Conservation (phyloP, 2,888 invertebrate species). For the Drosophila longiperda region DNA sequence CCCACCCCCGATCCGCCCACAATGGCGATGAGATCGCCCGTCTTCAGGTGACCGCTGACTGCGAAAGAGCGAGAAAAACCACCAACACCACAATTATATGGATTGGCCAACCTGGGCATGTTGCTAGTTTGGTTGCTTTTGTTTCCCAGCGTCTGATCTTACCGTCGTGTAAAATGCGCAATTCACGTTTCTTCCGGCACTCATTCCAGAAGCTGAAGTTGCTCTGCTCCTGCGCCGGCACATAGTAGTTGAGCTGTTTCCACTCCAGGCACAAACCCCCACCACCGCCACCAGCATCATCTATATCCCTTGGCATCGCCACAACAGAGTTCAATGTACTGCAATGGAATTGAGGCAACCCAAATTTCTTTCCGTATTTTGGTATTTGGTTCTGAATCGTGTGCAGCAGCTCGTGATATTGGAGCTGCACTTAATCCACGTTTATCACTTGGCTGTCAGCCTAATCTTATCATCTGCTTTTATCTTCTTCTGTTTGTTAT, state of each 20-base stretch:
- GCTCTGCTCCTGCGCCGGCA: conserved; percentile 81
- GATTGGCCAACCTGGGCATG: conserved; percentile 8
- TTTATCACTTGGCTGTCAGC: conserved; percentile 28
- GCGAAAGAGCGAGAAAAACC: conserved; percentile 40
- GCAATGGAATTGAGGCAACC: neutral
- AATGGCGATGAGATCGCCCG: conserved; percentile 90
- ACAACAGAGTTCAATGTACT: conserved; percentile 58
- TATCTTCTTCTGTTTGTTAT: conserved; percentile 15
- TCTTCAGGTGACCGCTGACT: conserved; percentile 89
- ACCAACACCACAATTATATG: conserved; percentile 35
- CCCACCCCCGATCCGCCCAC: conserved; percentile 92
- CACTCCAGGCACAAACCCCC: conserved; percentile 81
- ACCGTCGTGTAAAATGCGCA: conserved; percentile 82
- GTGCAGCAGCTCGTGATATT: neutral
- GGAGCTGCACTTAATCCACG: conserved; percentile 35
- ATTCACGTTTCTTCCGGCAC: conserved; percentile 75
- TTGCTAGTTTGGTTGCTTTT: neutral
- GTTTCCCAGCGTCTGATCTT: conserved; percentile 31
- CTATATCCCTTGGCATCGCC: conserved; percentile 31
- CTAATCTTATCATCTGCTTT: conserved; percentile 49
- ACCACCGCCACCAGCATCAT: neutral
- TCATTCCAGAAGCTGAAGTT: conserved; percentile 84
- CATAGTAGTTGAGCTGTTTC: conserved; percentile 83
- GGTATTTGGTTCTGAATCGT: neutral
- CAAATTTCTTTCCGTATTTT: neutral